Evolutionary conservation across 2,888 invertebrate genomes (phyloP).

Genomic region (Chouioia cunea): DNA sequence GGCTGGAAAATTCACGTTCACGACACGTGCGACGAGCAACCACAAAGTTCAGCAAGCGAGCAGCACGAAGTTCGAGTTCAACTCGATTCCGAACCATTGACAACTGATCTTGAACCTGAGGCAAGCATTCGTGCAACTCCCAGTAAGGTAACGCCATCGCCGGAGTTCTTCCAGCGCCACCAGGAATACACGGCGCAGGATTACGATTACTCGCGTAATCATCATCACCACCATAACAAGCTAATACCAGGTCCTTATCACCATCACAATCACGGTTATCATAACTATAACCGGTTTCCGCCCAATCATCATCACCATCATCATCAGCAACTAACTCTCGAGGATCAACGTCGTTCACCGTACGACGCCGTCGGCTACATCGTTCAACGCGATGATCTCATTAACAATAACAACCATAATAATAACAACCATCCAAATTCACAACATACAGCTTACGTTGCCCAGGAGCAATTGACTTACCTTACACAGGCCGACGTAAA

Average conservation of each 20-base stretch:
- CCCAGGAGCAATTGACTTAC: constrained; percentile 30
- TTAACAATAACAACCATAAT: constrained; percentile 29
- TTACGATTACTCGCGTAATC: constrained; percentile 55
- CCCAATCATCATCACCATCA: constrained; percentile 32
- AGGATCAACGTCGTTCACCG: constrained; percentile 35
- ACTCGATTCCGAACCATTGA: constrained; percentile 65
- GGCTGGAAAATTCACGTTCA: constrained; percentile 96
- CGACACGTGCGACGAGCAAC: constrained; percentile 79
- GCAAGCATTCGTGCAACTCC: constrained; percentile 58
- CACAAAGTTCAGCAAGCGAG: constrained; percentile 71
- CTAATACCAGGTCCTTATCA: constrained; percentile 45
- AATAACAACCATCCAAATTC: constrained; percentile 40
- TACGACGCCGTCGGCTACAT: constrained; percentile 29
- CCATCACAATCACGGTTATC: constrained; percentile 14
- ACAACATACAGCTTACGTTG: constrained; percentile 33
- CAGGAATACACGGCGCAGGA: constrained; percentile 49
- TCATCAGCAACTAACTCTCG: constrained; percentile 49
- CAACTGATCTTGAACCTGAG: constrained; percentile 61
- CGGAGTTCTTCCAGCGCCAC: constrained; percentile 61
- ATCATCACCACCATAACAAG: constrained; percentile 52
- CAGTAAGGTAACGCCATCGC: constrained; percentile 65
- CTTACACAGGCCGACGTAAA: constrained; percentile 1
- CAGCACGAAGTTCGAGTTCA: constrained; percentile 71
- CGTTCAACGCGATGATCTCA: constrained; percentile 24
- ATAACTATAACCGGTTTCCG: constrained; percentile 16